A percentile compares a stretch with the other conserved stretches of the same genome.
Evolutionary conservation across 2,113 vertebrate genomes (phyloP).

Genomic region (Pygoscelis antarcticus): DNA sequence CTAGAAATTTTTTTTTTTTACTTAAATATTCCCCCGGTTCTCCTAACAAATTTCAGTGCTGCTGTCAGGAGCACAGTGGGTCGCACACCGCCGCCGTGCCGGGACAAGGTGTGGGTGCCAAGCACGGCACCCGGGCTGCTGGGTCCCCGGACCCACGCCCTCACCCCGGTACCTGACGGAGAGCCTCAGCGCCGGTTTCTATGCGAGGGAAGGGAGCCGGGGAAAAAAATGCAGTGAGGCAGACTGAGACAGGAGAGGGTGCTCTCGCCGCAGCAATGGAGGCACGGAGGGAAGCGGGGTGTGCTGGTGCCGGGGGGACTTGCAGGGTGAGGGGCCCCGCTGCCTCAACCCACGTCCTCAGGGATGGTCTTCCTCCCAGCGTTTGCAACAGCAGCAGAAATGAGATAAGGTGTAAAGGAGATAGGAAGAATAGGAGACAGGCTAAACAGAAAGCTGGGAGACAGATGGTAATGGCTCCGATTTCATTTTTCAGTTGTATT

Average conservation of each 20-base stretch:
- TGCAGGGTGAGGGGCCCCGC: neutral
- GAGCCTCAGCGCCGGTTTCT: neutral
- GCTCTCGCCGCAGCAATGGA: neutral
- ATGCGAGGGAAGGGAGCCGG: neutral
- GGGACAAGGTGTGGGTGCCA: neutral
- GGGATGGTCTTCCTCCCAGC: neutral
- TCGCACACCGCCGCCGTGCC: accelerated
- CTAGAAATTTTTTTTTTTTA: conserved; percentile 68
- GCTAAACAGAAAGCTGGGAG: neutral
- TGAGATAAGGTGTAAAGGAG: neutral
- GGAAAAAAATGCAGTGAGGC: neutral
- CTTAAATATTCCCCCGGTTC: conserved; percentile 56
- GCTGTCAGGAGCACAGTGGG: neutral
- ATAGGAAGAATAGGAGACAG: neutral
- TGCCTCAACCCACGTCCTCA: accelerated
- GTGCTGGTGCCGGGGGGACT: neutral
- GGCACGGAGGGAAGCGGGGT: accelerated
- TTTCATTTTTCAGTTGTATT: neutral
- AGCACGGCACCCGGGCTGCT: neutral
- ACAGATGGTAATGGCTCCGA: accelerated
- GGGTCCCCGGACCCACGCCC: neutral
- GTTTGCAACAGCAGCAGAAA: neutral
- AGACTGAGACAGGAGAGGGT: conserved; percentile 59
- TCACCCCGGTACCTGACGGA: accelerated
- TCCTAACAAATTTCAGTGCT: neutral